phyloP scores from a whole-genome alignment of 2,888 invertebrate genomes.

The Apodemia hepburni region DNA sequence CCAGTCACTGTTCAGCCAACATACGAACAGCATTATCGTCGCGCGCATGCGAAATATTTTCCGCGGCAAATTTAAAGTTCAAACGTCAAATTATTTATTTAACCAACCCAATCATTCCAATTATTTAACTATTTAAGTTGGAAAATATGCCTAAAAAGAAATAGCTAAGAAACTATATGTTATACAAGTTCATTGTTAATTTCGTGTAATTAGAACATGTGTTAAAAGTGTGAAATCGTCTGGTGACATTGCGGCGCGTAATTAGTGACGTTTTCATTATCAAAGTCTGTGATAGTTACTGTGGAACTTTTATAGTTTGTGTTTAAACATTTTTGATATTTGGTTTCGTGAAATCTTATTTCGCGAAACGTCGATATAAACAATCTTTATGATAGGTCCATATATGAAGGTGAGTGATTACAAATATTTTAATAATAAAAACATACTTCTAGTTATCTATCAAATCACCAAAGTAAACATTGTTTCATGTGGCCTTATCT shows the following conservation, averaged over 20 bases:
- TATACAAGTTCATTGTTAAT: conserved; percentile 28
- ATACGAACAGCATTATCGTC: conserved; percentile 53
- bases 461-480: background rate
- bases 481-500: background rate
- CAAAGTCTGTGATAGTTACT: conserved; percentile 66
- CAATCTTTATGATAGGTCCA: conserved; percentile 78
- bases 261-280: conserved; percentile 48
- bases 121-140: conserved; percentile 33
- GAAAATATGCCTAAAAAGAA: conserved; percentile 73
- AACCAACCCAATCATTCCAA: conserved; percentile 29
- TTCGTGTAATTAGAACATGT: conserved; percentile 41
- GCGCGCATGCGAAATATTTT: conserved; percentile 53
- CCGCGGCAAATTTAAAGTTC: conserved; percentile 58
- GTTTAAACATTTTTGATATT: conserved; percentile 52
- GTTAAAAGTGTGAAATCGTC: conserved; percentile 53
- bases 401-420: conserved; percentile 73
- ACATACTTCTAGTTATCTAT: background rate
- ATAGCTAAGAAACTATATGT: conserved; percentile 36
- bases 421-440: conserved; percentile 27
- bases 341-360: conserved; percentile 72
- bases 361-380: conserved; percentile 65
- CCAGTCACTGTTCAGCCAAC: conserved; percentile 69
- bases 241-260: conserved; percentile 52
- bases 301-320: conserved; percentile 40
- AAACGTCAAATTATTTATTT: conserved; percentile 36